These are phyloP conservation scores for Platalea minor DNA, from an alignment of 2,797 vertebrate species.

Conservation along the genomic window DNA sequence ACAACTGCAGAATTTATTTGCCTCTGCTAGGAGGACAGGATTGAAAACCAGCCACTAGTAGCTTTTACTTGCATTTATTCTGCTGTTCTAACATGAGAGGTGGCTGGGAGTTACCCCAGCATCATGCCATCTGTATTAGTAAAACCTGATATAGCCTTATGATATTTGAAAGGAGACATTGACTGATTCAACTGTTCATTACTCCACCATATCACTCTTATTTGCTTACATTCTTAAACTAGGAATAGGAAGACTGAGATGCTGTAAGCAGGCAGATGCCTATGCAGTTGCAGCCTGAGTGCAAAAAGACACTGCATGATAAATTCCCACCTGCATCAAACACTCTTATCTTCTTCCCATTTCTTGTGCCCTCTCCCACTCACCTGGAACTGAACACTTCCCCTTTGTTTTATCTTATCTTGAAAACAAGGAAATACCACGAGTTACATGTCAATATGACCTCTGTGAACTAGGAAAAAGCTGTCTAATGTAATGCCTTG, in stretches of 20 bases:
- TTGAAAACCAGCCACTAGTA: background rate
- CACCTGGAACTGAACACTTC: slow-evolving; percentile 97
- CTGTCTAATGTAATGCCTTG: slow-evolving; percentile 59
- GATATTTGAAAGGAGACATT: background rate
- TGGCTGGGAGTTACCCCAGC: background rate
- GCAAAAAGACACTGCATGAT: slow-evolving; percentile 24
- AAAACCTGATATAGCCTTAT: background rate
- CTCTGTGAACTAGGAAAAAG: slow-evolving; percentile 76
- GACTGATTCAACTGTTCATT: background rate
- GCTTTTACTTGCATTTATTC: background rate
- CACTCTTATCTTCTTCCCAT: slow-evolving; percentile 80
- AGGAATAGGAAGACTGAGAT: background rate
- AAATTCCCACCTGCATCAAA: slow-evolving; percentile 74
- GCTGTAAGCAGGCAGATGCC: background rate
- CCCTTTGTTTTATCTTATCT: slow-evolving; percentile 91
- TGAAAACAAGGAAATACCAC: slow-evolving; percentile 94
- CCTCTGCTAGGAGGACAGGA: background rate
- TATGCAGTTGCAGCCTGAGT: slow-evolving; percentile 4
- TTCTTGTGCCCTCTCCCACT: slow-evolving; percentile 85
- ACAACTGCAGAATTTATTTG: background rate
- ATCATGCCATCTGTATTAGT: background rate
- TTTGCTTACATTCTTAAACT: background rate
- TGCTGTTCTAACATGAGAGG: background rate
- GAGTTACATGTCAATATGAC: slow-evolving; percentile 95
- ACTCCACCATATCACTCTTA: background rate